A percentile compares a stretch with the other conserved stretches of the same genome.
Conservation (phyloP, 2,797 vertebrate genomes). For the Calcarius lapponicus region DNA sequence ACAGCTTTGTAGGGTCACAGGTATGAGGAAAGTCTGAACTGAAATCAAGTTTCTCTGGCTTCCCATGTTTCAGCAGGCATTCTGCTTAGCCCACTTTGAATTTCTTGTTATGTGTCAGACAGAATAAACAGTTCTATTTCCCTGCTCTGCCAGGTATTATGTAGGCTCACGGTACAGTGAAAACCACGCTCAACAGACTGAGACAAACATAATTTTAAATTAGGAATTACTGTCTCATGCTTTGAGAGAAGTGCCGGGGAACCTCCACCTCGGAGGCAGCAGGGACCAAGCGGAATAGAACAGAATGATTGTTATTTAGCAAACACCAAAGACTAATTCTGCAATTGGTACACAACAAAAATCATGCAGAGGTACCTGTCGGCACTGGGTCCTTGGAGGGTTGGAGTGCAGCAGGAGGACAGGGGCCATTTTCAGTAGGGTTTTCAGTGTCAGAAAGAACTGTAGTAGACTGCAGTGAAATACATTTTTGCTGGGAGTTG, state of each 20-base stretch:
- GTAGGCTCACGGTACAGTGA: neutral
- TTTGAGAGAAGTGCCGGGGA: neutral
- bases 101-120: neutral
- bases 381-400: neutral
- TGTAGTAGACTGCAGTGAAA: neutral
- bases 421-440: neutral
- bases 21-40: neutral
- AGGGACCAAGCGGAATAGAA: neutral
- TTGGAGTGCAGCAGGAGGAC: neutral
- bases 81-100: neutral
- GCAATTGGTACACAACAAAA: neutral
- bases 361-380: accelerated
- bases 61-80: neutral
- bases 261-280: neutral
- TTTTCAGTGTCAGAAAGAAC: neutral
- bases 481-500: neutral
- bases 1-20: neutral
- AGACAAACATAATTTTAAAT: neutral
- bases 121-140: neutral
- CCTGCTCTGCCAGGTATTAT: neutral
- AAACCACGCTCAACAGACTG: neutral
- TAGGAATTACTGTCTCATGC: neutral
- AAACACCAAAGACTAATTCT: neutral
- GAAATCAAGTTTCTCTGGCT: neutral
- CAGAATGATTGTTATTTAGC: neutral